Evolutionary conservation across 2,888 invertebrate genomes (phyloP).

Genomic region (Agrochola macilenta): DNA sequence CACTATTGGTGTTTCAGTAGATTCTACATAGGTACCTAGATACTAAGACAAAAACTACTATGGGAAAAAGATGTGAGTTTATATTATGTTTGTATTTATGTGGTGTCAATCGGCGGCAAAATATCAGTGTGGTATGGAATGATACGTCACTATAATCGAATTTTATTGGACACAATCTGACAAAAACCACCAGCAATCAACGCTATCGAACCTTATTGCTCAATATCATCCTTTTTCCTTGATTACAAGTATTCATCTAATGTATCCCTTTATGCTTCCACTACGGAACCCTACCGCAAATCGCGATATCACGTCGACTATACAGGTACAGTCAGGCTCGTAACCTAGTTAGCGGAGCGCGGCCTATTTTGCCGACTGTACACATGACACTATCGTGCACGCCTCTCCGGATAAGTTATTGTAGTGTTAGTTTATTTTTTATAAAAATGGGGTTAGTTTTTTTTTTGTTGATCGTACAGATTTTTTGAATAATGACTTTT

Average conservation of each 20-base stretch:
- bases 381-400: slow-evolving; percentile 70
- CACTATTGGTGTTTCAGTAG: background rate
- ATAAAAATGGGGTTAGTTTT: slow-evolving; percentile 39
- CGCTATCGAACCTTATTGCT: background rate
- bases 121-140: no score
- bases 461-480: slow-evolving; percentile 21
- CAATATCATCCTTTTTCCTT: background rate
- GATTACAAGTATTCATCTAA: slow-evolving; percentile 32
- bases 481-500: slow-evolving; percentile 15
- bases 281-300: slow-evolving; percentile 50
- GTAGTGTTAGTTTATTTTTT: slow-evolving; percentile 51
- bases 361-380: slow-evolving; percentile 71
- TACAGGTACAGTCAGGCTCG: slow-evolving; percentile 60
- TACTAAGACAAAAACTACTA: no score
- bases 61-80: no score
- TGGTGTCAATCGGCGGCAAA: no score
- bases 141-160: slow-evolving; percentile 14
- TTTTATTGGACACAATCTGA: background rate
- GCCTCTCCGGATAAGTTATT: slow-evolving; percentile 67
- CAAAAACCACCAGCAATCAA: slow-evolving; percentile 2
- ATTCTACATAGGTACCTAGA: no score
- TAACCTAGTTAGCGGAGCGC: slow-evolving; percentile 73
- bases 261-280: slow-evolving; percentile 32
- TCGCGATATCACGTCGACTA: slow-evolving; percentile 57
- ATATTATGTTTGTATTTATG: no score